A percentile compares a stretch with the other conserved stretches of the same genome.
Conservation (phyloP, 2,888 invertebrate species). For the Escarpia spicata region DNA sequence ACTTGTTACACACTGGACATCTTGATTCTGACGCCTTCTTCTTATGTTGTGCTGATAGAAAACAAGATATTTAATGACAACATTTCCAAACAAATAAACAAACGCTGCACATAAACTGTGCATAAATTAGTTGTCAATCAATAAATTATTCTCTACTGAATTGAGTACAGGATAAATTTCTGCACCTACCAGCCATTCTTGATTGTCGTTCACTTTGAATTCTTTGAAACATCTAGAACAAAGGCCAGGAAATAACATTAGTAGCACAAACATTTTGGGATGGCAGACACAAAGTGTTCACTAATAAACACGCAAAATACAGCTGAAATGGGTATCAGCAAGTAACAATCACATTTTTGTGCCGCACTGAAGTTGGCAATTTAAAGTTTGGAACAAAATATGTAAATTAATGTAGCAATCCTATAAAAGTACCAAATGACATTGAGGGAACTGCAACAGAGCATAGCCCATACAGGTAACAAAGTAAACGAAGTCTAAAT, state of each 20-base stretch:
- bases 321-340: too few relatives aligned
- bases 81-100: neutral
- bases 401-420: too few relatives aligned
- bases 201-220: neutral
- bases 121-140: neutral
- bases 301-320: too few relatives aligned
- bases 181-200: neutral
- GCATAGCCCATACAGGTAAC: too few relatives aligned
- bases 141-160: neutral
- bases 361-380: too few relatives aligned
- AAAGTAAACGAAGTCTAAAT: too few relatives aligned
- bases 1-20: slow-evolving; percentile 28
- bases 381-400: too few relatives aligned
- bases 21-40: slow-evolving; percentile 17
- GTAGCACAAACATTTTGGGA: neutral
- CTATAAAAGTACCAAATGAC: too few relatives aligned
- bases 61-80: neutral
- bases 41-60: neutral
- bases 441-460: too few relatives aligned
- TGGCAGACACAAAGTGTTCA: neutral
- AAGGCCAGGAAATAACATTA: neutral
- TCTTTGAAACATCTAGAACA: neutral
- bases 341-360: too few relatives aligned
- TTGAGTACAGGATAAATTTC: neutral
- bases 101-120: neutral